phyloP scores from a whole-genome alignment of 1,140 invertebrate genomes.

The Tribolium castaneum region DNA sequence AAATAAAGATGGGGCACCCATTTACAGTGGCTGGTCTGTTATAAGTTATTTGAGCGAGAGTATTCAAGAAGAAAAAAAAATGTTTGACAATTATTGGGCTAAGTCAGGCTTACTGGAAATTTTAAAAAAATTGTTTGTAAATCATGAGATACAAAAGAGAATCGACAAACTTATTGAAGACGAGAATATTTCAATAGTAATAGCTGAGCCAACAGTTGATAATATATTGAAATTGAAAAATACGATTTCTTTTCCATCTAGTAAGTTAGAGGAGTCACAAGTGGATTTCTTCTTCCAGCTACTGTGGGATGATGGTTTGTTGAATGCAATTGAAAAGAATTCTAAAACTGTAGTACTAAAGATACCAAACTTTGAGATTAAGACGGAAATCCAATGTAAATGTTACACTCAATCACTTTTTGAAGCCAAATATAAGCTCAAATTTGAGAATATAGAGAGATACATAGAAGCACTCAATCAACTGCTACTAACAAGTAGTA shows the following conservation, averaged over 20 bases:
- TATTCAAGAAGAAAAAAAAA: neutral
- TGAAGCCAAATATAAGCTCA: neutral
- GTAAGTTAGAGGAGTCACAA: neutral
- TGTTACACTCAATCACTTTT: slow-evolving; percentile 14
- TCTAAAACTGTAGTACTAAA: neutral
- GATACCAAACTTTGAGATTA: slow-evolving; percentile 16
- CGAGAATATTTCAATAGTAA: slow-evolving; percentile 11
- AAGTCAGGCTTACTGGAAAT: neutral
- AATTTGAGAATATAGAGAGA: neutral
- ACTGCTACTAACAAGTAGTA: neutral
- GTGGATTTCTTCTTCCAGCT: slow-evolving; percentile 11
- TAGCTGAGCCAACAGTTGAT: neutral
- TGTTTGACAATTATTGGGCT: neutral
- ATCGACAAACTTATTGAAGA: neutral
- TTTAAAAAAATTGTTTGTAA: neutral
- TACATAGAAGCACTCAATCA: neutral
- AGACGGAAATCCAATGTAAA: slow-evolving; percentile 12
- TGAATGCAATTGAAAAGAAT: neutral
- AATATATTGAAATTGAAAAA: slow-evolving; percentile 16
- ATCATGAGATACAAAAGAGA: neutral
- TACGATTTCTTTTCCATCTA: neutral
- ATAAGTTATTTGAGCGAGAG: neutral
- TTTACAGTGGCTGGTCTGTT: neutral
- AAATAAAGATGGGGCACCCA: neutral
- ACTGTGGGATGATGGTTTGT: slow-evolving; percentile 2